Evolutionary conservation across 2,888 invertebrate genomes (phyloP).

Genomic region (Metopia argyrocephala): DNA sequence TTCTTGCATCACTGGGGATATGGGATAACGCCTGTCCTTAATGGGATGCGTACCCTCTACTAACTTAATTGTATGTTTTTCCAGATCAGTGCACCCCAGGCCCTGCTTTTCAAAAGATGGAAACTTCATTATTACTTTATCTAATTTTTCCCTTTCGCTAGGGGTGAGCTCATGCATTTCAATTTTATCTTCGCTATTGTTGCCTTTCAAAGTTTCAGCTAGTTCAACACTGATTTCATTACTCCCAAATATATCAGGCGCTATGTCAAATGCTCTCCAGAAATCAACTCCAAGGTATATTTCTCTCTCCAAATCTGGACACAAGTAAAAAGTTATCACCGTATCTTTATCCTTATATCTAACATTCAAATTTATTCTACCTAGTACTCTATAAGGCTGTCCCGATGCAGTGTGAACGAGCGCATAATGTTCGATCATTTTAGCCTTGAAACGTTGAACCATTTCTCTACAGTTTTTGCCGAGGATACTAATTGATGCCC

Average conservation of each 20-base stretch:
- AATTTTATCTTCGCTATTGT: not conserved
- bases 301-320: not conserved
- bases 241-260: not conserved
- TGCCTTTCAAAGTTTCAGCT: not conserved
- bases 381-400: not conserved
- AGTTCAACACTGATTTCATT: not conserved
- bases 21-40: too few species aligned
- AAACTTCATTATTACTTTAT: not conserved
- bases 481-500: not conserved
- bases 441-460: not conserved
- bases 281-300: constrained; percentile 4
- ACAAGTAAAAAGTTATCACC: not conserved
- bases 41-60: not conserved
- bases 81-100: constrained; percentile 1
- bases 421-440: not conserved
- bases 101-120: not conserved
- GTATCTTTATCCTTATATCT: not conserved
- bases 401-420: not conserved
- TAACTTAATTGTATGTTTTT: constrained; percentile 6
- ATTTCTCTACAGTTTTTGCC: constrained; percentile 18
- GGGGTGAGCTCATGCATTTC: not conserved
- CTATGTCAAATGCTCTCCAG: not conserved
- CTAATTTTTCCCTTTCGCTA: not conserved
- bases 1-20: too few species aligned
- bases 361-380: too few species aligned